Conservation (phyloP, 2,797 vertebrate species). For the Pipistrellus pipistrellus region DNA sequence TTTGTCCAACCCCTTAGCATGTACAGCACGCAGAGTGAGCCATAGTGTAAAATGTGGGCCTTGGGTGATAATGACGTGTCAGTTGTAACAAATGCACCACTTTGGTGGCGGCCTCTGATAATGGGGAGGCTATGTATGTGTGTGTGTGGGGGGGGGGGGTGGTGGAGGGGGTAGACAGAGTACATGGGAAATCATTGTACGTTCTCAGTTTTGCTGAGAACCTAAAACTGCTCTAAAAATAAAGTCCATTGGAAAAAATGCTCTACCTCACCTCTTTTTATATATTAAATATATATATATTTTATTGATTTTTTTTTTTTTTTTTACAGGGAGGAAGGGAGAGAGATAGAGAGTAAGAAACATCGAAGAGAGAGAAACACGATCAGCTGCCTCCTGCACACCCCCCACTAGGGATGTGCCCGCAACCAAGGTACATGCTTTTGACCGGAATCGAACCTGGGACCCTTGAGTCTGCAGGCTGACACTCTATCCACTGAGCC, state of each 20-base stretch:
- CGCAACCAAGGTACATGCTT: no score
- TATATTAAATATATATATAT: no score
- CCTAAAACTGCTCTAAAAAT: background rate
- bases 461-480: no score
- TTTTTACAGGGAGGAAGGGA: no score
- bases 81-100: background rate
- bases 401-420: no score
- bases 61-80: background rate
- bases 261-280: background rate
- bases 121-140: background rate
- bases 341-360: no score
- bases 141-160: no score
- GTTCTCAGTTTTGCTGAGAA: background rate
- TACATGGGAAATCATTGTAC: background rate
- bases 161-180: background rate
- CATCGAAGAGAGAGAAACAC: no score
- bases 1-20: background rate
- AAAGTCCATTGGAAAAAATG: background rate
- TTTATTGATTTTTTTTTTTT: no score
- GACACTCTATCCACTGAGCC: no score
- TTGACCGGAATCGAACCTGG: no score
- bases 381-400: no score
- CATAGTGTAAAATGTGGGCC: background rate
- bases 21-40: background rate
- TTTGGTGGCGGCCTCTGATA: background rate